Base-by-base conservation (phyloP, 1,140 invertebrate genomes). In the Epicauta chinensis region DNA sequence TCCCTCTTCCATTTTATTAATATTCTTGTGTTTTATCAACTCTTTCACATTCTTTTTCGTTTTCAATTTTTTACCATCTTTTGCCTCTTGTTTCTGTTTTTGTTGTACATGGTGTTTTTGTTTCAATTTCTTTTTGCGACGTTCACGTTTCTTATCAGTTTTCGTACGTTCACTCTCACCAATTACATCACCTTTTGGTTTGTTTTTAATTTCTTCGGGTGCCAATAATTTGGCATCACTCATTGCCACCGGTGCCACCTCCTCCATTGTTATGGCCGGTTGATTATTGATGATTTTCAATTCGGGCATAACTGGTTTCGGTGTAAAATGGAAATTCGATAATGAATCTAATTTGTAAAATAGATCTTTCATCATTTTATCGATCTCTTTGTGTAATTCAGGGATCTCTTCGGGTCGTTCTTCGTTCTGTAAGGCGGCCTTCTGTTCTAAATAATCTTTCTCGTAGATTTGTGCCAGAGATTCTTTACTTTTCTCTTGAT, bases 401-500 rank as follows among this genome's bases (percentile, higher is more conserved):
- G 84, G 82, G 68, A 73, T 81, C 47, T 87, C 84, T 54, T 81
- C 76, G 51, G 87, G 82, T 31, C 80, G 75, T 39, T 78, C 71
- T 11, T 77, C 73, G 2, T 75, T 68, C 32, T 80, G 77, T 2
- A 79, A 56, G 46, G 84, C 81, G 65, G 87, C 80, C 62, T 86
- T 79, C 63, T 92, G 83, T 63, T 89, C 87, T 3, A 96, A 69
- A 72, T 87, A 98, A 70, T 97, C 91, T 59, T 90, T 78, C 74
- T 98, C 96, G 71, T 99, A 99, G 49, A 99, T 87, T 74, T 98
- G 82, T 2, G 93, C 89, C 32, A 99, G 77, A 59, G 94, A 96
- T 49, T 86, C 73, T 73, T 98, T 97, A 58, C 93, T 96, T 66
- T 99, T 98, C 65, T 96, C 91, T 63, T 96, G 91, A 71, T 98